Evolutionary conservation across 2,888 invertebrate genomes (phyloP), one percentile per base, ranked within the genome.

Genomic region (Gonocerus acuteangulatus): DNA sequence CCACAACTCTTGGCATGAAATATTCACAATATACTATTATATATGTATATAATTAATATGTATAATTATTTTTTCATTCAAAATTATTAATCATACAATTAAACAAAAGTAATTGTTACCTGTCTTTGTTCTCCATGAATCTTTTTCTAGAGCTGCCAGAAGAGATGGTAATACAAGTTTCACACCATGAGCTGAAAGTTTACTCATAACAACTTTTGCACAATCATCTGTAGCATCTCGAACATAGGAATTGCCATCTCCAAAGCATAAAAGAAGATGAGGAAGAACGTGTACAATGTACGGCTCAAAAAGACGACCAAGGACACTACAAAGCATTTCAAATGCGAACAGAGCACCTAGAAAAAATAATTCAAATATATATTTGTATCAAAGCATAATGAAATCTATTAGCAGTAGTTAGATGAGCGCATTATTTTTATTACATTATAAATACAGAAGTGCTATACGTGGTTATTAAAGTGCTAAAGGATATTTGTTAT

Each of bases 121-220:
- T 6, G 92, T 91, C 76, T 96, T 96, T 1, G 99, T 99, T 71
- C 99, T 80, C 99, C 99, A 99, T 15, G 95, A 95, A 76, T 99
- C 97, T 74, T 97, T 94, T 73, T 96, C 91, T 60, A 99, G 78
- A 32, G 95, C 97, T 69, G 87, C 86, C 65, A 99, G 78, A 65
- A 99, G 79, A 64, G 94, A 87, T 1, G 99, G 99, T 68, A 99
- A 79, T 61, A 99, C 93, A 44, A 99, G 80, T 77, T 97, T 99
- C 45, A 97, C 97, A 65, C 99, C 99, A 77, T 96, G 96, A 65
- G 92, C 94, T 61, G 92, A 93, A 62, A 99, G 80, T 74, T 93
- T 90, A 71, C 89, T 89, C 90, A 91, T 91, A 68, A 99, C 94
- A 58, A 95, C 92, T 75, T 89, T 87, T 36, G 96, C 92, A 57